Conservation (phyloP, 2,888 invertebrate species). For the Callosobruchus maculatus region DNA sequence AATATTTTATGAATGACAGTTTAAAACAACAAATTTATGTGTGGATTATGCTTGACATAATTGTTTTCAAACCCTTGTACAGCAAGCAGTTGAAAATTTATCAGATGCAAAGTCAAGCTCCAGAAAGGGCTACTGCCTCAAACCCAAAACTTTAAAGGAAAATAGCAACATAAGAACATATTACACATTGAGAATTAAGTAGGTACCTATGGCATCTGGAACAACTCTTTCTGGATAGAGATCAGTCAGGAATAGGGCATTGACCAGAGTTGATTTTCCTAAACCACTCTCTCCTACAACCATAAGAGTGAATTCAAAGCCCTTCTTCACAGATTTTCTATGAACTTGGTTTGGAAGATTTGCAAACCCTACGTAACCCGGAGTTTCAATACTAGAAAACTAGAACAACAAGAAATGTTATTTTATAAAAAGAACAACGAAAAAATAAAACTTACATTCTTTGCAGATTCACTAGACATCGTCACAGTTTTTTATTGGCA, state of each 20-base stretch:
- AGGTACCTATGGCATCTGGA: constrained; percentile 84
- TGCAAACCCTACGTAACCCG: constrained; percentile 90
- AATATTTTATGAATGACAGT: too few species aligned
- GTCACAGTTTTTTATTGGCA: constrained; percentile 2
- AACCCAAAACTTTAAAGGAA: too few species aligned
- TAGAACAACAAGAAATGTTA: constrained; percentile 40
- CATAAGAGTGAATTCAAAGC: constrained; percentile 97
- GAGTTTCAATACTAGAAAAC: constrained; percentile 82
- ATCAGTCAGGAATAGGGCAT: constrained; percentile 91
- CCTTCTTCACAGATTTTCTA: constrained; percentile 95
- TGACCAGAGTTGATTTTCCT: constrained; percentile 94
- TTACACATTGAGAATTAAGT: too few species aligned
- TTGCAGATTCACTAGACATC: constrained; percentile 60
- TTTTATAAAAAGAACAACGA: constrained; percentile 2
- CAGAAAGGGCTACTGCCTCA: too few species aligned
- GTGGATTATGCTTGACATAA: too few species aligned
- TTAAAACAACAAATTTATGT: too few species aligned
- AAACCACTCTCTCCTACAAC: constrained; percentile 81
- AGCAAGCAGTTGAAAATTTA: too few species aligned
- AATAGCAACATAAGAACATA: too few species aligned
- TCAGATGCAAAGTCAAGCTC: too few species aligned
- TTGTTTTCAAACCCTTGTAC: too few species aligned
- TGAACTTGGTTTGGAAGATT: constrained; percentile 96
- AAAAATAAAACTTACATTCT: constrained; percentile 55
- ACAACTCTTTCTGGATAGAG: constrained; percentile 90